Evolutionary conservation across 2,113 vertebrate species (phyloP), one percentile per base, ranked within the genome.

Genomic region (Carettochelys insculpta): DNA sequence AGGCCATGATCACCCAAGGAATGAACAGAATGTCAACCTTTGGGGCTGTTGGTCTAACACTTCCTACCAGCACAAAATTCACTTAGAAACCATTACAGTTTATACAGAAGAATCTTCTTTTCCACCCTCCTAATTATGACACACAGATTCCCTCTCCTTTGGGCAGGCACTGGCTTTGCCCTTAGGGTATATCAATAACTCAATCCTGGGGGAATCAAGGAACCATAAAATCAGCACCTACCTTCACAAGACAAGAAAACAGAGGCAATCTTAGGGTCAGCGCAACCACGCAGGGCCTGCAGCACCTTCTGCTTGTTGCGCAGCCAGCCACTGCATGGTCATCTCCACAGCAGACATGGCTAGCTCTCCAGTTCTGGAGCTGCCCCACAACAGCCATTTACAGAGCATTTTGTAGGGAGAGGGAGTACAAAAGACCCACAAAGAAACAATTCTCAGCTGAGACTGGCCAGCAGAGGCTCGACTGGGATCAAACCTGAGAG

Each of bases 251-350:
- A 1, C n/a, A 77, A 53, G 6, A 48, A 48, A 24, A 5, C 29
- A 82, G 58, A 85, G 6, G 34, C 56, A 77, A 3, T 5, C 19
- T 71, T 24, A 7, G 19, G 16, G 2, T 3, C 10, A 22, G 2
- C 79, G 5, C 61, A 54, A 34, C 45, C 27, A 86, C 13, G 3
- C 1, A 3, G 71, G 43, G 54, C n/a, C 81, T 82, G 47, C 71
- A 90, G 52, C 75, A 83, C 41, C 31, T 27, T 86, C 25, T 92
- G 90, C 95, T 90, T 94, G 87, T 80, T 89, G 84, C 92, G 95
- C 83, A 58, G 56, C 86, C 68, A 80, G 86, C 12, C 45, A 48
- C 54, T 10, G n/a, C 52, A 45, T 58, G 53, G 24, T 52, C 88
- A 77, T 51, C 14, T 31, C 48, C 0, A 93, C 77, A 90, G 83